Evolutionary conservation across 2,888 invertebrate species (phyloP), one percentile per base, ranked within the genome.

Genomic region (Ectemnius continuus): DNA sequence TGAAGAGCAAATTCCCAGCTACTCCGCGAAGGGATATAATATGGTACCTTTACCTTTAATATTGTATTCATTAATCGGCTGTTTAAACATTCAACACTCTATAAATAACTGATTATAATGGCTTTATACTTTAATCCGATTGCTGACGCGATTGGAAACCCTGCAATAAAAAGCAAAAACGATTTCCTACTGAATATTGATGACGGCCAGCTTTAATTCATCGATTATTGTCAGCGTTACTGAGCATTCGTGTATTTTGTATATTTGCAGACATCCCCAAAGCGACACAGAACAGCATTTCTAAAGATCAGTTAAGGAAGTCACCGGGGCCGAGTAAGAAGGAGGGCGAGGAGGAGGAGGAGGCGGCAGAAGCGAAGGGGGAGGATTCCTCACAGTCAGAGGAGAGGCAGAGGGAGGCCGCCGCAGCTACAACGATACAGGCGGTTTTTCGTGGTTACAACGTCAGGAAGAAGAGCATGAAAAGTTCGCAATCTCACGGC

Each of bases 361-460:
- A 73, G 61, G 68, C 64, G 60, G 68, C 69, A 63, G 82, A 61
- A 59, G 75, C 68, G 67, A 79, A 56, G 11, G 47, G 67, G 64
- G 81, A 75, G 68, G 82, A 81, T 66, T 48, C 74, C 26, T 65
- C 73, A 45, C 70, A 80, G 62, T 73, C 77, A 28, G 73, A 76
- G 20, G 63, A 66, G 23, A 71, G 74, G 14, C 64, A 78, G 73
- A 83, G 85, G 28, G 83, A 79, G 28, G 87, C 94, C 94, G 93
- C 94, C 64, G 47, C 76, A 2, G 80, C 97, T 79, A 95, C 95
- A 64, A 97, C 96, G 92, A 97, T 97, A 92, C 97, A 97, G 91
- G 97, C 97, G 87, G 96, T 94, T 84, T 97, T 96, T 91, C 93
- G 97, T 86, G 96, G 96, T 69, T 96, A 97, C 91, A 93, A 95